Percentiles rank a stretch among this genome's conserved stretches.
Evolutionary conservation across 2,888 invertebrate species (phyloP).

Genomic region (Erebia epiphron): DNA sequence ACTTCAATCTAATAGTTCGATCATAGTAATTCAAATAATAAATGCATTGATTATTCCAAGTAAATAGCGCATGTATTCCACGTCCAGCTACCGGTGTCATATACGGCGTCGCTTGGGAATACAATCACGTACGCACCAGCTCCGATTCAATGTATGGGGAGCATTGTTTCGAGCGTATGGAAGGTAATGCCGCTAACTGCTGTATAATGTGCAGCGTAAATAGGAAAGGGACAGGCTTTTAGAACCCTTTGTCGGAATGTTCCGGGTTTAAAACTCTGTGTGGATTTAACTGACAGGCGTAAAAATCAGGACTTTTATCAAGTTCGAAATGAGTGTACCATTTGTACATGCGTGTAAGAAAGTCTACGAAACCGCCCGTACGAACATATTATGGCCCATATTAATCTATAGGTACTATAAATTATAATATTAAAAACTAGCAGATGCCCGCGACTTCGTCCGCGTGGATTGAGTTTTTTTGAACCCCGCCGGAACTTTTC

Average conservation of each 20-base stretch:
- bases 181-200: conserved; percentile 20
- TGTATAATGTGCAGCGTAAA: background rate
- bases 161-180: conserved; percentile 28
- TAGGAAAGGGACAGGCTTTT: conserved; percentile 1
- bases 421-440: no score
- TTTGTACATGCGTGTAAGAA: no score
- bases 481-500: no score
- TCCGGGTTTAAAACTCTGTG: background rate
- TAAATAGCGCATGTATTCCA: conserved; percentile 16
- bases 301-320: no score
- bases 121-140: conserved; percentile 15
- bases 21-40: background rate
- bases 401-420: no score
- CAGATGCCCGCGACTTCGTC: no score
- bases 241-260: conserved; percentile 3
- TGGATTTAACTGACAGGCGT: background rate
- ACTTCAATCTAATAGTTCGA: no score
- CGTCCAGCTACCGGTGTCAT: conserved; percentile 25
- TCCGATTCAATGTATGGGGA: conserved; percentile 20
- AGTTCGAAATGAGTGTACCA: no score
- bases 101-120: conserved; percentile 16
- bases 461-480: no score
- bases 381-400: no score
- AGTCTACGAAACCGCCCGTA: no score
- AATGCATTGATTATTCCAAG: background rate